These are phyloP conservation scores for Nemotelus pantherinus DNA, from an alignment of 2,888 invertebrate species.

Conservation along the genomic window DNA sequence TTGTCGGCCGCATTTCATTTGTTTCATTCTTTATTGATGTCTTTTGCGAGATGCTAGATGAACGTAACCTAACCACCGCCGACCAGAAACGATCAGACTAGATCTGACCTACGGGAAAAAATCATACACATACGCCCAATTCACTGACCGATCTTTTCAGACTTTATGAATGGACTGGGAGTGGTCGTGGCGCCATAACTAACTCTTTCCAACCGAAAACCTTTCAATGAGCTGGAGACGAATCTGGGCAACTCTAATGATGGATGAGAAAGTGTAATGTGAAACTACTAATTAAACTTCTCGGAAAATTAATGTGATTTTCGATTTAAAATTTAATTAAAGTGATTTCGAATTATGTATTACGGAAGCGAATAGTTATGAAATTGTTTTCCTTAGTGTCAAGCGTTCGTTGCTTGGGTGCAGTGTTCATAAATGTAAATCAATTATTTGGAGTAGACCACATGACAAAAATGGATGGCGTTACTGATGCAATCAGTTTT, in stretches of 20 bases:
- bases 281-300: constrained; percentile 32
- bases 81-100: too few species aligned
- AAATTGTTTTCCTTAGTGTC: background rate
- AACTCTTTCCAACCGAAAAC: constrained; percentile 31
- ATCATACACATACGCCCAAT: constrained; percentile 6
- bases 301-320: constrained; percentile 12
- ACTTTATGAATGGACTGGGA: constrained; percentile 43
- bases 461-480: too few species aligned
- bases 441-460: too few species aligned
- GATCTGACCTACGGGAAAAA: background rate
- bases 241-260: constrained; percentile 24
- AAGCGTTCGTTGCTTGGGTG: too few species aligned
- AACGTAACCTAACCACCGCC: constrained; percentile 9
- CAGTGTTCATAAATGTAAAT: too few species aligned
- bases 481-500: too few species aligned
- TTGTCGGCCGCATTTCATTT: background rate
- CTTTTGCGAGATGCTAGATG: constrained; percentile 33
- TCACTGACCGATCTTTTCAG: constrained; percentile 11
- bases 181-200: constrained; percentile 42
- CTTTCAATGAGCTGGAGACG: constrained; percentile 37
- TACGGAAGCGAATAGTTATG: constrained; percentile 26
- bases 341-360: constrained; percentile 11
- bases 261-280: constrained; percentile 21
- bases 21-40: constrained; percentile 35
- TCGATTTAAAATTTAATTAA: constrained; percentile 9